Evolutionary conservation across 2,113 vertebrate genomes (phyloP).

Genomic region (Ovis canadensis): DNA sequence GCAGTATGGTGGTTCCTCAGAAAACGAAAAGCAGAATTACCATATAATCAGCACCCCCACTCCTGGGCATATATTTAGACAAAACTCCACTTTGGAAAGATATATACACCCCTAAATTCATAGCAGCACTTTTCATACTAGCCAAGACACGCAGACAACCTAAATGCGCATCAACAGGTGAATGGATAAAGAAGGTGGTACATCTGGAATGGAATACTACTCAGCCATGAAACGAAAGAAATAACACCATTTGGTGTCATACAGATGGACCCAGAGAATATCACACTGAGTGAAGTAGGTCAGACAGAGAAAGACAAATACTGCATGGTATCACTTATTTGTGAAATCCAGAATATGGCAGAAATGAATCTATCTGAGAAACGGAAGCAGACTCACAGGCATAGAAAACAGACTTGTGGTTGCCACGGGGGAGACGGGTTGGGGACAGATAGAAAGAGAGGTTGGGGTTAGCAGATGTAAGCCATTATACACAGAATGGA

Average conservation of each 20-base stretch:
- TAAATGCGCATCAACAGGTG: accelerated
- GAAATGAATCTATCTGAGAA: not conserved
- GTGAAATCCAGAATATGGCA: not conserved
- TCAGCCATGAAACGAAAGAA: not conserved
- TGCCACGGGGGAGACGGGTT: not conserved
- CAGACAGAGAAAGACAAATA: not conserved
- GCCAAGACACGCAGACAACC: not conserved
- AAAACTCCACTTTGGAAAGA: not conserved
- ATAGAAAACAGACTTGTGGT: not conserved
- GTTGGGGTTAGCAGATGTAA: not conserved
- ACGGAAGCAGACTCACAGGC: not conserved
- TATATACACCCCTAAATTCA: not conserved
- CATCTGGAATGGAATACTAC: not conserved
- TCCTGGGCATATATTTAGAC: not conserved
- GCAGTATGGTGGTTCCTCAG: not conserved
- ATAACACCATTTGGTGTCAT: not conserved
- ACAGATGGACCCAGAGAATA: not conserved
- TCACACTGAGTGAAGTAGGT: not conserved
- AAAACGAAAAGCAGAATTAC: not conserved
- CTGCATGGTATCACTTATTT: not conserved
- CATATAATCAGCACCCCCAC: not conserved
- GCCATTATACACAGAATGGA: not conserved
- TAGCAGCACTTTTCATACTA: not conserved
- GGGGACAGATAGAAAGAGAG: not conserved
- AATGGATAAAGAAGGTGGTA: not conserved